phyloP scores from a whole-genome alignment of 2,113 vertebrate genomes.

The Eurystomus gularis region DNA sequence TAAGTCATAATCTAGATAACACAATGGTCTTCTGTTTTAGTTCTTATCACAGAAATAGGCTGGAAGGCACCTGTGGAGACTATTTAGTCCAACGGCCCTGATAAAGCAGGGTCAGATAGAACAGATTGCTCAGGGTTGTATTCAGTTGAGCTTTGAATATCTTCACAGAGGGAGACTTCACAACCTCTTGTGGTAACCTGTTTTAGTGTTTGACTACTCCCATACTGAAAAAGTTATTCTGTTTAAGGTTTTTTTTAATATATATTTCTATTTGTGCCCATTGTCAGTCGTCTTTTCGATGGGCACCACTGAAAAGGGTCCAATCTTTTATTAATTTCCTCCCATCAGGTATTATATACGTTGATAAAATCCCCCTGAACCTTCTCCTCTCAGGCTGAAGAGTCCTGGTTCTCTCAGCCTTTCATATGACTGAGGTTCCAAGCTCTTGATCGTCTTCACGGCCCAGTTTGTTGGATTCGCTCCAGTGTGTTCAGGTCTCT shows the following conservation, averaged over 20 bases:
- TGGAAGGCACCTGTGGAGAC: background rate
- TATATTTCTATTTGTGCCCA: background rate
- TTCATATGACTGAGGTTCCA: background rate
- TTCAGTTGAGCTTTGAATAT: background rate
- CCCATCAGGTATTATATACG: background rate
- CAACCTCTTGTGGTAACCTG: rapidly evolving
- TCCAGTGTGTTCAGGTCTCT: background rate
- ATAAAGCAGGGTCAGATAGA: background rate
- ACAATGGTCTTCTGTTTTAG: background rate
- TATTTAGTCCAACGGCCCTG: background rate
- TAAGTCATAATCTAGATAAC: background rate
- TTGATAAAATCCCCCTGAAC: background rate
- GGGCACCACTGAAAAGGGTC: background rate
- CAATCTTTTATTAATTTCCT: background rate
- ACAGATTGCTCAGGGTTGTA: background rate
- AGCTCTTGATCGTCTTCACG: too few relatives aligned
- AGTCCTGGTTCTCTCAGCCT: background rate
- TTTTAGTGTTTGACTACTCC: background rate
- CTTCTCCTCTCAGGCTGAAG: background rate
- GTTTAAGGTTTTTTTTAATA: background rate
- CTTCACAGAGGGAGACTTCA: background rate
- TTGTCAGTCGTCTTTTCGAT: background rate
- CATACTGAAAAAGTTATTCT: background rate
- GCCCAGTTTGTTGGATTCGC: background rate
- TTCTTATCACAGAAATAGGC: background rate